Conservation (phyloP, 2,888 invertebrate species). For the Chloromyia formosa region DNA sequence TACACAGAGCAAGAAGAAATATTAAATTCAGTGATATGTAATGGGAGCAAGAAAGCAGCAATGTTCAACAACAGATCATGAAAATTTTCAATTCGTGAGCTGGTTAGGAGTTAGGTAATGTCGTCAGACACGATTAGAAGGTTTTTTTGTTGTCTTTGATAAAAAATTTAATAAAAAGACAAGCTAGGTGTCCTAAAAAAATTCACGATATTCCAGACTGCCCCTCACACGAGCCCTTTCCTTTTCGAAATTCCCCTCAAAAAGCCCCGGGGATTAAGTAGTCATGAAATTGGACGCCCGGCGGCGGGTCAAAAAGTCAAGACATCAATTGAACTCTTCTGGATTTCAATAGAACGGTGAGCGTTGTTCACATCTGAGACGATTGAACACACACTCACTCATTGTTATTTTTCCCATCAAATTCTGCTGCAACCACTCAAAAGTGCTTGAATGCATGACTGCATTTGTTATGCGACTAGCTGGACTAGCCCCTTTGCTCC, state of each 20-base stretch:
- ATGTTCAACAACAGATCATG: background rate
- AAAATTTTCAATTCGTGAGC: no score
- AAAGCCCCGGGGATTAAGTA: no score
- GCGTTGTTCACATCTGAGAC: background rate
- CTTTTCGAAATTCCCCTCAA: no score
- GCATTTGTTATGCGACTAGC: background rate
- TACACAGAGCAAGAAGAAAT: background rate
- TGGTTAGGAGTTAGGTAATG: no score
- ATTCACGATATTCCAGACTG: no score
- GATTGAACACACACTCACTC: background rate
- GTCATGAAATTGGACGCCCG: background rate
- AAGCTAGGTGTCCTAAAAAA: no score
- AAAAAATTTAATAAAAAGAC: no score
- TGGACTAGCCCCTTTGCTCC: background rate
- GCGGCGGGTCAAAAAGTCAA: constrained; percentile 20
- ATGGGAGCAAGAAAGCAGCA: constrained; percentile 4
- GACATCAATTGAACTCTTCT: constrained; percentile 36
- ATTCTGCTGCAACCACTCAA: constrained; percentile 4
- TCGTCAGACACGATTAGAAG: no score
- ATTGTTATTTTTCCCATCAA: background rate
- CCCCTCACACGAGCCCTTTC: no score
- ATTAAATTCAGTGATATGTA: background rate
- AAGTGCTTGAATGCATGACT: constrained; percentile 26
- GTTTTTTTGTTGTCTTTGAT: no score
- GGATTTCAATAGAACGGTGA: constrained; percentile 17